Evolutionary conservation across 2,888 invertebrate species (phyloP), one percentile per base, ranked within the genome.

Genomic region (Acheta domesticus): DNA sequence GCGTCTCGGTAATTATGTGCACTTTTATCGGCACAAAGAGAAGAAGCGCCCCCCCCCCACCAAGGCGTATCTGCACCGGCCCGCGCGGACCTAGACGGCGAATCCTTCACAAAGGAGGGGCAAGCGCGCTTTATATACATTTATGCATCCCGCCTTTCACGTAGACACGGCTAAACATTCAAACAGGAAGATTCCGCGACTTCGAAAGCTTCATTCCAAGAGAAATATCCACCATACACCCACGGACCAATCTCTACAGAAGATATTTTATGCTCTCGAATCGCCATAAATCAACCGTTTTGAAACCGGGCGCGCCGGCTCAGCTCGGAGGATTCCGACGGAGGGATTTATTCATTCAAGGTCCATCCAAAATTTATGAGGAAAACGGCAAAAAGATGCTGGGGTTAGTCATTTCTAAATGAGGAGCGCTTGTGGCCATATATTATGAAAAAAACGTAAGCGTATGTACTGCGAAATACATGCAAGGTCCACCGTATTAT

Each of bases 201-300:
- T 36, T 36, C 36, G 36, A 36, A 36, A 36, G 36, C 36, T 8
- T 36, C 62, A 19, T 62, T 62, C 62, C 62, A n/a, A 62, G n/a
- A 62, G 62, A 62, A 62, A 62, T 62, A 62, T 14, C 14, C 14
- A 5, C 62, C 62, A 8, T 36, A 36, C 36, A 36, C 36, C 36
- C 36, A 36, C 36, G 36, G 36, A 36, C 62, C 62, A n/a, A 62
- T 62, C n/a, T n/a, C n/a, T 19, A n/a, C 62, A n/a, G 62, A 14
- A n/a, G 62, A 62, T 62, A n/a, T 62, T 62, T 62, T 16, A 62
- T 62, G 62, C n/a, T 62, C 62, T 62, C 62, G n/a, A 62, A 62
- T 62, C 62, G 62, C 62, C 62, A 62, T 62, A 62, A 62, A 62
- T 62, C 62, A 62, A 62, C 4, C 62, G 62, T 62, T 62, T 62